Evolutionary conservation across 2,888 invertebrate genomes (phyloP).

Genomic region (Cistogaster globosa): DNA sequence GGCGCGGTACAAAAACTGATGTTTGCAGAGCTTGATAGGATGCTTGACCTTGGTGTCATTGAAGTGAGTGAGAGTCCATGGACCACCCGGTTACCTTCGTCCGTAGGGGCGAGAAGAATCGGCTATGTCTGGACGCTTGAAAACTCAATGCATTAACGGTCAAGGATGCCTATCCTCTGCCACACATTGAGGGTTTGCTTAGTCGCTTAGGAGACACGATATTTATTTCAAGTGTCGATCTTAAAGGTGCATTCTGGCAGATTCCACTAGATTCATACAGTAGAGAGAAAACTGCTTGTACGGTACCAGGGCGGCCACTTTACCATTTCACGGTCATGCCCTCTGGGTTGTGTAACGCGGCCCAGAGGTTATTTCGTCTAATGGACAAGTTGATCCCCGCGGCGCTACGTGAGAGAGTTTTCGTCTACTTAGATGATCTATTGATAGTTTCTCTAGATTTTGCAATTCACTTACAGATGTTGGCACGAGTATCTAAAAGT

Average conservation of each 20-base stretch:
- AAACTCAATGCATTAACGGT: constrained; percentile 2
- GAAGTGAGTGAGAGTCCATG: background rate
- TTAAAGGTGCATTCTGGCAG: constrained; percentile 16
- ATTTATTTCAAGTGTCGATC: background rate
- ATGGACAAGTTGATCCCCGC: constrained; percentile 24
- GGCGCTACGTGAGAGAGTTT: too few relatives aligned
- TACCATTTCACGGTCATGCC: constrained; percentile 47
- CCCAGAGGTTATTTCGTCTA: constrained; percentile 38
- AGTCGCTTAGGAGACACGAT: too few relatives aligned
- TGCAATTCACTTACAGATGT: background rate
- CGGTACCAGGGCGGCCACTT: constrained; percentile 1
- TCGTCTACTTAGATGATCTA: too few relatives aligned
- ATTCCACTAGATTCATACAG: background rate
- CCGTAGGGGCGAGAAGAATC: background rate
- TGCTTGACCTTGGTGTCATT: too few relatives aligned
- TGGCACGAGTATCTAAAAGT: background rate
- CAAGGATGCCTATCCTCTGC: background rate
- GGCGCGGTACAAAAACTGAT: background rate
- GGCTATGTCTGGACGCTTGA: constrained; percentile 2
- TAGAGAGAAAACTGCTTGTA: constrained; percentile 16
- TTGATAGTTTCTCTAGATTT: constrained; percentile 4
- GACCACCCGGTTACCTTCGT: background rate
- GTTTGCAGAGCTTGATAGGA: too few relatives aligned
- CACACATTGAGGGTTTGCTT: too few relatives aligned
- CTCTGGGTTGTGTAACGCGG: constrained; percentile 45